phyloP scores from a whole-genome alignment of 2,797 vertebrate species.

The Sebastolobus altivelis region DNA sequence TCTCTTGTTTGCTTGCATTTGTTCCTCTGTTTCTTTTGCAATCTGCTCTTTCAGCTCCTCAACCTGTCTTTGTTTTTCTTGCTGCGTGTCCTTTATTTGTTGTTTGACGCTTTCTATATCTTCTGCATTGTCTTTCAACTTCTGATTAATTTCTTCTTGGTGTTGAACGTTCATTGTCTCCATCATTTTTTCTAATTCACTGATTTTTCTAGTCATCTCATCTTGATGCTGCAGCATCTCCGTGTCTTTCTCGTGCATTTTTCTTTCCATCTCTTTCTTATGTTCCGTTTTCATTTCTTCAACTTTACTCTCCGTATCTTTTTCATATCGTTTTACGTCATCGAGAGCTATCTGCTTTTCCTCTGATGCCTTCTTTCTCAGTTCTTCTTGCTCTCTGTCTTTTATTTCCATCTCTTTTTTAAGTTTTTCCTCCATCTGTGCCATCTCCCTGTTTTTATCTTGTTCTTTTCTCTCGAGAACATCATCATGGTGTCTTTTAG shows the following conservation, averaged over 20 bases:
- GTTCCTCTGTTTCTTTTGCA: slow-evolving; percentile 41
- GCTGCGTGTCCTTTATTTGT: slow-evolving; percentile 1
- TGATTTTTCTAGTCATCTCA: slow-evolving; percentile 47
- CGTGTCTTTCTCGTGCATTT: slow-evolving; percentile 40
- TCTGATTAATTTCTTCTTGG: slow-evolving; percentile 44
- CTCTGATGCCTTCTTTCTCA: slow-evolving; percentile 15
- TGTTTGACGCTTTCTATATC: slow-evolving; percentile 28
- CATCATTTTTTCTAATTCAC: slow-evolving; percentile 41
- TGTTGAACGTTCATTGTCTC: slow-evolving; percentile 53
- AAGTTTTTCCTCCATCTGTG: slow-evolving; percentile 42
- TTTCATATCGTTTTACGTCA: slow-evolving; percentile 39
- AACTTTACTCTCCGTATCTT: slow-evolving; percentile 49
- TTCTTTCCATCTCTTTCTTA: slow-evolving; percentile 40
- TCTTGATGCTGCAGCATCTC: slow-evolving; percentile 54
- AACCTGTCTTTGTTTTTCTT: slow-evolving; percentile 32
- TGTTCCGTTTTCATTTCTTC: slow-evolving; percentile 45
- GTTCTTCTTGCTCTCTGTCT: slow-evolving; percentile 51
- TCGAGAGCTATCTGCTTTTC: slow-evolving; percentile 59
- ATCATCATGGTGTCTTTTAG: slow-evolving; percentile 44
- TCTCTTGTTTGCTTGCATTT: slow-evolving; percentile 35
- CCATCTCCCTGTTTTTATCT: slow-evolving; percentile 30
- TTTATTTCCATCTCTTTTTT: slow-evolving; percentile 53
- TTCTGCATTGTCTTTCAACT: slow-evolving; percentile 47
- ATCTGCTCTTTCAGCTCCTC: slow-evolving; percentile 35
- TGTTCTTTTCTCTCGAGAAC: slow-evolving; percentile 45